Base-by-base conservation (phyloP, 2,888 invertebrate species). In the Ectemnius lituratus region DNA sequence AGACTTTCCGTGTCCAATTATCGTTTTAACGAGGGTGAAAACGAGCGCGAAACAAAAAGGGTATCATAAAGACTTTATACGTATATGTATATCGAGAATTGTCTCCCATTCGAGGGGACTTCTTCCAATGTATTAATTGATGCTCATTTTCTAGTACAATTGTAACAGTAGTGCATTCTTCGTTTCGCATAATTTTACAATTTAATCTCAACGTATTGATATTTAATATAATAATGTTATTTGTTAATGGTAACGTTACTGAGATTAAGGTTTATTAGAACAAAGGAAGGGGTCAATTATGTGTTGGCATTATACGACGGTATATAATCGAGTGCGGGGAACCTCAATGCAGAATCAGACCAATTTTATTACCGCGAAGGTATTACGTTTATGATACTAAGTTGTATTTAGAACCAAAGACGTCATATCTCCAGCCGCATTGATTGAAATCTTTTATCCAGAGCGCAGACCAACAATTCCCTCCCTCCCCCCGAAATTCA, bases 61-160 rank as follows among this genome's bases (percentile, higher is more conserved):
- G 60, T 68, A 71, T 66, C 68, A 65, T 49, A 46, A 71, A 67
- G 67, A 74, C 74, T 76, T 52, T 61, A 37, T 37, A 37, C 37
- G 11, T 37, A 11, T 37, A 37, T 37, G 56, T 28, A 8, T 57
- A 23, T 47, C 57, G 49, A 16, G 16, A 56, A 62, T 47, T 45
- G 69, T 11, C 20, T 52, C 62, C 62, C 47, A 46, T 62, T 11
- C 16, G 37, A 59, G 28, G 46, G 23, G 61, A 46, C 62, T 60
- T 59, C 69, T 75, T 78, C 70, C 73, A 70, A 69, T 73, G 49
- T 69, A 59, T 62, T 70, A 46, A 76, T 72, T 62, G 71, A 78
- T 79, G 76, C 81, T 80, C 71, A 70, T 76, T 65, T 58, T 81
- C 70, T 80, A 81, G 79, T 80, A 76, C 78, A 81, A 79, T 81